A percentile compares a stretch with the other conserved stretches of the same genome.
These are phyloP conservation scores for Thryonomys swinderianus DNA, from an alignment of 2,113 vertebrate genomes.

Conservation along the genomic window DNA sequence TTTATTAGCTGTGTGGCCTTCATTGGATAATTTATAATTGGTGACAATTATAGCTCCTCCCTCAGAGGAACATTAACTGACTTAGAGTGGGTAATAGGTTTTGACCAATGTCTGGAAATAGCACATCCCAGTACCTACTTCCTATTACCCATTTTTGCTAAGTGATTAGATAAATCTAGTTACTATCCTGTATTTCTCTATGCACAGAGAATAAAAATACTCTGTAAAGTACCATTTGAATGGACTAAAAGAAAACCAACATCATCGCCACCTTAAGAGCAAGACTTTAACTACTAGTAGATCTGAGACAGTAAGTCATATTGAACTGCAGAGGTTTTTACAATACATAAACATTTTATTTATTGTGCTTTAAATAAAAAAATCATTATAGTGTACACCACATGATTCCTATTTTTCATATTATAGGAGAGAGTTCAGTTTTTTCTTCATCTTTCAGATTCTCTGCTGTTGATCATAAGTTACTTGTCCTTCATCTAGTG, in stretches of 20 bases:
- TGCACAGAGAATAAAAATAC: not conserved
- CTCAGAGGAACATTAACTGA: not conserved
- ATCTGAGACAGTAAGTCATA: not conserved
- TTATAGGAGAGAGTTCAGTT: not conserved
- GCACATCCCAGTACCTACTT: not conserved
- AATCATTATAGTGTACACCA: not conserved
- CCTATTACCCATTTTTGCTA: not conserved
- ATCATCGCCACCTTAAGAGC: not conserved
- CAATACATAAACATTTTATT: not conserved
- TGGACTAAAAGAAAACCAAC: not conserved
- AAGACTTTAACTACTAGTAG: not conserved
- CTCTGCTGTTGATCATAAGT: not conserved
- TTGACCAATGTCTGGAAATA: not conserved
- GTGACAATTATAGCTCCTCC: not conserved
- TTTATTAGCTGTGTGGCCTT: not conserved
- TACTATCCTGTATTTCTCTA: not conserved
- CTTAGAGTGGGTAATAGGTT: not conserved
- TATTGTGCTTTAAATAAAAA: conserved; percentile 30
- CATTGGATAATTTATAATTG: not conserved
- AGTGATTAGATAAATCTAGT: not conserved
- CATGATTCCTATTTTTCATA: conserved; percentile 4
- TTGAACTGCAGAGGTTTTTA: not conserved
- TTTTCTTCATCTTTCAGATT: conserved; percentile 28
- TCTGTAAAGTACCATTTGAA: not conserved
- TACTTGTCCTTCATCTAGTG: not conserved